Base-by-base conservation (phyloP, 1,140 invertebrate genomes). In the Anastatus disparis region DNA sequence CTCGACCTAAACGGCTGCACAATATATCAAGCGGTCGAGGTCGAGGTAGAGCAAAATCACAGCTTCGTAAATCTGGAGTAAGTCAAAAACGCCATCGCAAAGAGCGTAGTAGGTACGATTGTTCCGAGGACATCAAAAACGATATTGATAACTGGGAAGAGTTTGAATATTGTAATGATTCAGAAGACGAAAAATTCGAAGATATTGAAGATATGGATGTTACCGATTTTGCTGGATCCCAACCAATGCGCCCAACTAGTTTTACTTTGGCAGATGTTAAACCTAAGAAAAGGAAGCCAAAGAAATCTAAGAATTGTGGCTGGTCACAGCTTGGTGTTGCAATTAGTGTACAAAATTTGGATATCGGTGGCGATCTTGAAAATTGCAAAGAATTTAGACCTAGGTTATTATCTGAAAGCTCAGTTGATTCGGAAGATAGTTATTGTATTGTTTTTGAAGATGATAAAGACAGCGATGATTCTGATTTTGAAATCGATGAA, bases 381-480 rank as follows among this genome's bases (percentile, higher is more conserved):
- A 10, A 35, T 35, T 4, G 10, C 4, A 10, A 4, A 4, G 31
- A 35, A 35, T 75, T 64, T 61, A 71, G 77, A 40, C 44, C 66
- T 7, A 75, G 77, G n/a, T 26, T 73, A 6, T 13, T 76, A 8
- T 86, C 85, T 7, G 81, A 84, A 56, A 81, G 76, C 68, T 85
- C 85, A 1, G 72, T 79, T 6, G 82, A 85, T 53, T 86, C 82
- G n/a, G 83, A 85, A 29, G 82, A 85, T 58, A 85, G 82, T 65
- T 84, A 77, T 12, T 78, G 70, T 24, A 82, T 87, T 61, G 76
- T 85, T 31, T 85, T 85, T 73, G 77, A 81, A 48, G 66, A 64
- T 17, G 76, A 75, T 4, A 69, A 76, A 15, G 65, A 68, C 29
- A 53, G 24, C 15, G 70, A 74, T 2, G 74, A 75, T 9, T 70